Percentiles rank a stretch among this genome's conserved stretches.
Evolutionary conservation across 2,797 vertebrate genomes (phyloP).

Genomic region (Petrocephalus sullivani): DNA sequence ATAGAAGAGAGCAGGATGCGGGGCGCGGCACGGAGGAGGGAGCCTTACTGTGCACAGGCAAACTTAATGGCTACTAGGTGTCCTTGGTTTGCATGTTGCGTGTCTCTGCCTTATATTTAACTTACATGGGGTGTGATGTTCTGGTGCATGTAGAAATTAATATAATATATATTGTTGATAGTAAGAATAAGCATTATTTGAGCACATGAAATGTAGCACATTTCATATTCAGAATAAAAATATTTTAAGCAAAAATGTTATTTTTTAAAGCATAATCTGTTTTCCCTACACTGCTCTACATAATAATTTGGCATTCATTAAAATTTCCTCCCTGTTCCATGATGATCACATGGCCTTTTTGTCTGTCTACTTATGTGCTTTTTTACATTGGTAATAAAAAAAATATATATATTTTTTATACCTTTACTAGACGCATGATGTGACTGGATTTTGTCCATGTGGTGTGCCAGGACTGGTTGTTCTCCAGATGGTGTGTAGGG

Average conservation of each 20-base stretch:
- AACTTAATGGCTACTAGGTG: not conserved
- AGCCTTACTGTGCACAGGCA: not conserved
- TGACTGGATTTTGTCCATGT: not conserved
- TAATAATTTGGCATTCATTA: conserved; percentile 21
- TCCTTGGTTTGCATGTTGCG: not conserved
- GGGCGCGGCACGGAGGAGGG: not conserved
- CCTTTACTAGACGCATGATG: not conserved
- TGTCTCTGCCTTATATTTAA: not conserved
- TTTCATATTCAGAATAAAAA: not conserved
- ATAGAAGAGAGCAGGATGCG: not conserved
- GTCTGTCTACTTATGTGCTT: conserved; percentile 1
- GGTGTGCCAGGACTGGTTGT: not conserved
- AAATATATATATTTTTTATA: not conserved
- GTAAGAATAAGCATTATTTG: not conserved
- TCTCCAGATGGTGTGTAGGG: not conserved
- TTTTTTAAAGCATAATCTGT: not conserved
- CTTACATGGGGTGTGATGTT: not conserved
- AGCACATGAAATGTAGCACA: not conserved
- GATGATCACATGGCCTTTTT: not conserved
- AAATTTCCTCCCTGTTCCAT: not conserved
- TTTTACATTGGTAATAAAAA: not conserved
- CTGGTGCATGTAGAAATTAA: not conserved
- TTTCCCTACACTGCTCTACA: not conserved
- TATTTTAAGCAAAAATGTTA: not conserved
- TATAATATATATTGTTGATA: not conserved